Base-by-base conservation (phyloP, 2,113 vertebrate species). In the pig (Sus scrofa) region DNA sequence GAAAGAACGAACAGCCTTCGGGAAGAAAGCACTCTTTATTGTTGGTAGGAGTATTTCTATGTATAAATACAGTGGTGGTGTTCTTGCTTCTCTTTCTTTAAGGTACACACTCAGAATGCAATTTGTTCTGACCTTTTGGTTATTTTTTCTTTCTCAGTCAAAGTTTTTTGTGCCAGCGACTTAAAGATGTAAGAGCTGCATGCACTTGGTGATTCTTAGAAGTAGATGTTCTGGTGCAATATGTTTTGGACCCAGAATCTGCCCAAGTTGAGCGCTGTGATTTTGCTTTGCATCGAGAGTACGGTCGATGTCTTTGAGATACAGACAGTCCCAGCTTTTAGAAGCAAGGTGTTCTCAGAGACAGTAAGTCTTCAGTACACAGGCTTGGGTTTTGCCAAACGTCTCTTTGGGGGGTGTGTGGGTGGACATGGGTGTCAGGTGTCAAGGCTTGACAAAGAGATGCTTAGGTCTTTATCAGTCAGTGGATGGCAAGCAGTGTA, bases 71-170 rank as follows among this genome's bases (percentile, higher is more conserved):
- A 4, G 37, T 24, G 18, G 32, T 20, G 6, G 22, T n/a, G 44
- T 67, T 63, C 50, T 62, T 44, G 30, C 60, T 37, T 44, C 54
- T 73, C 44, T 67, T 44, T 34, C 86, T 11, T 52, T 7, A 13
- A 22, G 75, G 37, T 32, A 24, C 77, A 74, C 20, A 34, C 68
- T 44, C 3, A 7, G 37, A 56, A 75, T 24, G 44, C 32, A 34
- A 75, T 94, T 91, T 78, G 60, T 94, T 92, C 65, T 91, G 91
- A 94, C 94, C 81, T 89, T 77, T 86, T 30, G 26, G 68, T 26
- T 63, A 24, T 63, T 77, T 60, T 52, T 85, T 82, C 63, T 52
- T 92, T 91, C 86, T 95, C 18, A 56, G 93, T 94, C 62, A n/a
- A 14, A 95, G 89, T 92, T 81, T 54, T 86, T 96, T 91, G 78